Percentiles rank a stretch among this genome's conserved stretches.
Conservation (phyloP, 2,113 vertebrate species). For the Ochotona princeps region DNA sequence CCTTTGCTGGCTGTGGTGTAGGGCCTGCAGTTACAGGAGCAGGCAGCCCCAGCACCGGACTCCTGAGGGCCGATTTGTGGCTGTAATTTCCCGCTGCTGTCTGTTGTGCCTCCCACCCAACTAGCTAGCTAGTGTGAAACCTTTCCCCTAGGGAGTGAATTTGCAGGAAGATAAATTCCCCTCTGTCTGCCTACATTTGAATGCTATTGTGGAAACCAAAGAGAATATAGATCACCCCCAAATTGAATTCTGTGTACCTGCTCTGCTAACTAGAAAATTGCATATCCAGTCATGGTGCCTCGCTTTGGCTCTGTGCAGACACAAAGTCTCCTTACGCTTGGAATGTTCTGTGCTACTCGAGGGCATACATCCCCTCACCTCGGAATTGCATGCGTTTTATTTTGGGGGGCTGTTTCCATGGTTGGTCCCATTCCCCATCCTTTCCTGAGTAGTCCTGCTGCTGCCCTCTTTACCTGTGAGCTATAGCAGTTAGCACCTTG, state of each 20-base stretch:
- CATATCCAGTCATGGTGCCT: slow-evolving; percentile 4
- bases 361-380: not conserved
- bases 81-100: slow-evolving; percentile 56
- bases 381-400: slow-evolving; percentile 20
- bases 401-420: not conserved
- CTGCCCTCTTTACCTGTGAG: not conserved
- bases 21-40: slow-evolving; percentile 11
- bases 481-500: no score
- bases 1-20: not conserved
- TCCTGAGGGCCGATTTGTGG: slow-evolving; percentile 7
- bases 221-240: slow-evolving; percentile 68
- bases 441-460: rapidly evolving
- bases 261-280: slow-evolving; percentile 73
- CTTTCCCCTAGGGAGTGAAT: slow-evolving; percentile 48
- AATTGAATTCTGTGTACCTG: slow-evolving; percentile 63
- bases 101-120: slow-evolving; percentile 23
- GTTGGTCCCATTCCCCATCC: no score
- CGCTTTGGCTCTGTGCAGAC: not conserved
- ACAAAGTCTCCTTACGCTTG: not conserved
- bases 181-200: slow-evolving; percentile 54
- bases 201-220: slow-evolving; percentile 48
- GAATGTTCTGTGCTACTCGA: not conserved
- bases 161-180: slow-evolving; percentile 69
- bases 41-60: not conserved
- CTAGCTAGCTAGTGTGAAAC: not conserved